phyloP scores from a whole-genome alignment of 2,888 invertebrate genomes.

The Sinelater perroti region DNA sequence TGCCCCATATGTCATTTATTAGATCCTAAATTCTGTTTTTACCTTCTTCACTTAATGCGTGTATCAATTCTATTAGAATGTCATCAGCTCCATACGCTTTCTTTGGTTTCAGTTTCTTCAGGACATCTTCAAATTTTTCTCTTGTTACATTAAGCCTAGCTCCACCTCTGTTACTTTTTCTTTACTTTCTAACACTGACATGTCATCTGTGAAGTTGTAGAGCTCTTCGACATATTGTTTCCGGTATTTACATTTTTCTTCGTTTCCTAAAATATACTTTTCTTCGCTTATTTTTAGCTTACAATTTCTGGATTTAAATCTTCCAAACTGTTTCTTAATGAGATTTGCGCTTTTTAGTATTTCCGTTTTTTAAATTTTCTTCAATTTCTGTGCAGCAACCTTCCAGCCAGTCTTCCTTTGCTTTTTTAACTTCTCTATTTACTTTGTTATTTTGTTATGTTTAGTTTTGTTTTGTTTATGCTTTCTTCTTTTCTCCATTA shows the following conservation, averaged over 20 bases:
- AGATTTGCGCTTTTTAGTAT: not conserved
- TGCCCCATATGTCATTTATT: not conserved
- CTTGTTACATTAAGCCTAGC: not conserved
- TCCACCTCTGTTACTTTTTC: not conserved
- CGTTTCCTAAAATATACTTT: not conserved
- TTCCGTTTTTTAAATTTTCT: not conserved
- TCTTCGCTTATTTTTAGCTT: too few relatives aligned
- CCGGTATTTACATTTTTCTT: conserved; percentile 1
- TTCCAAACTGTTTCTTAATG: not conserved
- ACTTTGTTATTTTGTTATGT: not conserved
- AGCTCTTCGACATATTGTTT: conserved; percentile 2
- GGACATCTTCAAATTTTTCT: conserved; percentile 1
- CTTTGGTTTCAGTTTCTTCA: not conserved
- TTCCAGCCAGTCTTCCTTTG: not conserved
- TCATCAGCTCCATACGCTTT: not conserved
- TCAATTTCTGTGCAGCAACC: not conserved
- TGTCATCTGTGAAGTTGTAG: not conserved
- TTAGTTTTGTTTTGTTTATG: conserved; percentile 2
- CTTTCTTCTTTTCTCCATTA: not conserved
- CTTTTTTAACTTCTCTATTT: not conserved
- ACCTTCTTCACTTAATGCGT: not conserved
- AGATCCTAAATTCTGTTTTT: not conserved
- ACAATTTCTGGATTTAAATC: too few relatives aligned
- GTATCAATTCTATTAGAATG: not conserved
- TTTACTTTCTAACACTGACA: not conserved